Percentiles rank a stretch among this genome's conserved stretches.
phyloP scores from a whole-genome alignment of 2,113 vertebrate genomes.

The Onychostoma macrolepis region DNA sequence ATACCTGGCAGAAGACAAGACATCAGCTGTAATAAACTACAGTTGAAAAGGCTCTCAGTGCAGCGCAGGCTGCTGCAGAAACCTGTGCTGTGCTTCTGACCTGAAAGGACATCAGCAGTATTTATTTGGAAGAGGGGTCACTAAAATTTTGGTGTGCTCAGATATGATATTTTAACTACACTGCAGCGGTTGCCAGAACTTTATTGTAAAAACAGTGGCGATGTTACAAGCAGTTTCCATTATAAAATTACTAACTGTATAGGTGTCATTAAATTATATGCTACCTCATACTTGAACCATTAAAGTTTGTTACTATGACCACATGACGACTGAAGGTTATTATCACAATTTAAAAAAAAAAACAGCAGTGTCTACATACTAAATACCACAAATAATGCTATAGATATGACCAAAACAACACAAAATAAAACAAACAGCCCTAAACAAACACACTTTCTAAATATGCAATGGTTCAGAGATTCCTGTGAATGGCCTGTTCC shows the following conservation, averaged over 20 bases:
- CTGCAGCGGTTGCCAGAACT: neutral
- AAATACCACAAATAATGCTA: neutral
- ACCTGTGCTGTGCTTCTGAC: neutral
- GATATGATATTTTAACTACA: neutral
- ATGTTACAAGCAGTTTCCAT: neutral
- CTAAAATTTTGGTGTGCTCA: neutral
- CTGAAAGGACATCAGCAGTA: neutral
- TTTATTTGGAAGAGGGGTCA: neutral
- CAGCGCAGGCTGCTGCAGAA: neutral
- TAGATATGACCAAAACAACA: neutral
- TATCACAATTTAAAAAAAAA: neutral
- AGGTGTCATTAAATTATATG: neutral
- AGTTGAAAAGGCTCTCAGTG: neutral
- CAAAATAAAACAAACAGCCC: neutral
- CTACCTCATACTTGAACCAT: neutral
- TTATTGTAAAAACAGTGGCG: neutral
- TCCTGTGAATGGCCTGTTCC: neutral
- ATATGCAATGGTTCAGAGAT: neutral
- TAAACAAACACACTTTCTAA: neutral
- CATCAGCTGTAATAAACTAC: conserved; percentile 37
- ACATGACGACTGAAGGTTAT: neutral
- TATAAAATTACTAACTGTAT: neutral
- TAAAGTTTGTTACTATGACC: neutral
- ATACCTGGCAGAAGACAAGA: conserved; percentile 51
- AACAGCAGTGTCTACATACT: neutral